Evolutionary conservation across 2,888 invertebrate species (phyloP), one percentile per base, ranked within the genome.

Genomic region (Torymus tubicola): DNA sequence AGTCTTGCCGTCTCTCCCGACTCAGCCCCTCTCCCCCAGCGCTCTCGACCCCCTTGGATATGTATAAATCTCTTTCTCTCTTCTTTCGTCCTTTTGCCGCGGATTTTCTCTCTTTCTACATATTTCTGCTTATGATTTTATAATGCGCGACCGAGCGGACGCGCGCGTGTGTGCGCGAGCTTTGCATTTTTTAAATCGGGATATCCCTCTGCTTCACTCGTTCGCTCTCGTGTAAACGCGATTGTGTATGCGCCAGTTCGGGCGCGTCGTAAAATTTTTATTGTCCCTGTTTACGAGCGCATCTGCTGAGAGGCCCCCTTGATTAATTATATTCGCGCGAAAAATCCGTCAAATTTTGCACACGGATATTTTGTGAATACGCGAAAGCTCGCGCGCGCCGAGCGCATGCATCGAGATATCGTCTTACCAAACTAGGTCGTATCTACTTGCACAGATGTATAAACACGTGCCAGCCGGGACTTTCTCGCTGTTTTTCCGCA

Each of bases 21-120:
- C 31, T 31, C 31, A 31, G 4, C 31, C 31, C 31, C 31, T 31
- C 31, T 5, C 3, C 31, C 3, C 31, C 31, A 0, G 0, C 2
- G 31, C 31, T 2, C 31, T 31, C 31, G 31, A 31, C 31, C 31
- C 31, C 57, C 82, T 84, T 83, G 84, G 84, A 86, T 86, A 84
- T 84, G 83, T 84, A 85, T 84, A 84, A 77, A 81, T 73, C 77
- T 75, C 60, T 63, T 55, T 71, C 58, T 31, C 50, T 64, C 60
- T 69, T 67, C 58, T 52, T 8, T n/a, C 14, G 55, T 60, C 61
- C 42, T 73, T 53, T 61, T 31, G 57, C 24, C 50, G 2, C 60
- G 21, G 42, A n/a, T 52, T 73, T 13, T 57, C 18, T 14, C 42
- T 61, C 52, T n/a, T 69, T 52, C 58, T 70, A 70, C 75, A 65